Evolutionary conservation across 2,888 invertebrate species (phyloP).

Genomic region (Microplitis deprimator): DNA sequence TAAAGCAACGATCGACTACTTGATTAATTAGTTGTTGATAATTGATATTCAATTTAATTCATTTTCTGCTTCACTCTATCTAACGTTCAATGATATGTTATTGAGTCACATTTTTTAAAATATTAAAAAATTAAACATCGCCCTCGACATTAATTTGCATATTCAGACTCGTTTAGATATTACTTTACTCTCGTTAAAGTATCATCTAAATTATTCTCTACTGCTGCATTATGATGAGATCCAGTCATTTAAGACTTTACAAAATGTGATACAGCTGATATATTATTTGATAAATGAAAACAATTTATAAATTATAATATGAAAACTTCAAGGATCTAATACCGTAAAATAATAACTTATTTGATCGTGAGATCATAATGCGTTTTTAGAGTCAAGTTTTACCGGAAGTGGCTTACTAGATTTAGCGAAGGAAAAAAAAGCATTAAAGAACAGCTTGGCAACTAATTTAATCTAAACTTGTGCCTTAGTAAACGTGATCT

Average conservation of each 20-base stretch:
- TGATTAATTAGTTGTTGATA: no score
- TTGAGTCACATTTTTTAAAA: no score
- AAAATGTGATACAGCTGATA: not conserved
- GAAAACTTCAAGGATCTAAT: not conserved
- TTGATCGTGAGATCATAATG: conserved; percentile 9
- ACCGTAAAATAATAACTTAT: conserved; percentile 1
- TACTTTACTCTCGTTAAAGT: conserved; percentile 21
- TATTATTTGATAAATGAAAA: not conserved
- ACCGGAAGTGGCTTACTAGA: conserved; percentile 23
- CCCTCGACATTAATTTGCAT: conserved; percentile 16
- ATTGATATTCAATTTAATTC: no score
- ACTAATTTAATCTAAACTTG: conserved; percentile 35
- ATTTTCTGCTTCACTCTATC: no score
- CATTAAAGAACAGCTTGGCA: conserved; percentile 32
- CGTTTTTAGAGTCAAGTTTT: not conserved
- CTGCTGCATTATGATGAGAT: not conserved
- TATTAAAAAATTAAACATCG: not conserved
- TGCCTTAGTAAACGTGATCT: conserved; percentile 27
- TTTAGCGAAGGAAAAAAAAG: conserved; percentile 9
- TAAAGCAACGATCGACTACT: not conserved
- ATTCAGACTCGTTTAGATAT: conserved; percentile 23
- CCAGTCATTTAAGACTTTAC: not conserved
- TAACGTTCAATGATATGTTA: no score
- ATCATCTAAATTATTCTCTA: not conserved
- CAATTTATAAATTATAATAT: conserved; percentile 7